Evolutionary conservation across 2,888 invertebrate species (phyloP), one percentile per base, ranked within the genome.

Genomic region (Chymomyza fuscimana): DNA sequence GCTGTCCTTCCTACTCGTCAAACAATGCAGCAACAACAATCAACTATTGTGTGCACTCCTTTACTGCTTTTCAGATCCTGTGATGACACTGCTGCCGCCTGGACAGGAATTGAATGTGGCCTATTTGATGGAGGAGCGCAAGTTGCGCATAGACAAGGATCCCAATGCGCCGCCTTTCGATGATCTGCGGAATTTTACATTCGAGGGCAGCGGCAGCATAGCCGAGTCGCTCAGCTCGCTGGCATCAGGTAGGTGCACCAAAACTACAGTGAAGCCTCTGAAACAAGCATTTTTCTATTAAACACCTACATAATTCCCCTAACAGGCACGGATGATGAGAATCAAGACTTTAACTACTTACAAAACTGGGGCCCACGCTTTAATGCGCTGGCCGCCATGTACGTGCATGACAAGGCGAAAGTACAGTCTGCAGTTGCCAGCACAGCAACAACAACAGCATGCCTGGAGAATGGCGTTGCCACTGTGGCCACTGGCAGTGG

Each of bases 351-450:
- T 93, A 98, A 98, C 92, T 98, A 98, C 93, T 94, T 99, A 90
- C 97, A 97, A 89, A 96, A 97, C 87, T 99, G 98, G 98, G 99
- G 99, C 80, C 98, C 98, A 73, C 96, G 98, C 89, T 99, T 99
- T 93, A 96, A 97, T 92, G 98, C 98, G 92, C 93, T 99, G 89
- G 98, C 98, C 67, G 97, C 98, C 92, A 96, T 99, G 96, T 99
- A 99, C 92, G 97, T 90, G 87, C 89, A 89, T 74, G 89, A 89
- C 70, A 89, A 87, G 77, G 80, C 87, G 84, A 89, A 87, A 89
- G 65, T 77, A 66, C 82, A 86, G 58, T 40, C 63, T 19, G 32
- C 32, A 32, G 32, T 9, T 32, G 50, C 52, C 58, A 6, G 64
- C 6, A 56, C 73, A 65, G 58, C 74, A 71, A 29, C 78, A 71